Conservation (phyloP, 2,888 invertebrate species). For the Trilocha varians region DNA sequence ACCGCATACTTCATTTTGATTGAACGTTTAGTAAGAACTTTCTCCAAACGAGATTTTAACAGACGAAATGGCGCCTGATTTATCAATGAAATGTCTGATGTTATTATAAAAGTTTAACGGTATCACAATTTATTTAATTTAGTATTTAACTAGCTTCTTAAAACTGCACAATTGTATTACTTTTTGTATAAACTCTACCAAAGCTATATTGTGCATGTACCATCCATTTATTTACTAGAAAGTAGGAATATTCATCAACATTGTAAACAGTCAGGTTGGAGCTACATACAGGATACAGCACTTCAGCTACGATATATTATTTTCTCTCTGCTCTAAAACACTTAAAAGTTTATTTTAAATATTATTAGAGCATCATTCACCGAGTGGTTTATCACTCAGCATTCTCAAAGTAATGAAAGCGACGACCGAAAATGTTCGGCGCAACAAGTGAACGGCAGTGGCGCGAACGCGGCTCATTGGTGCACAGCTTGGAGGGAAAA, state of each 20-base stretch:
- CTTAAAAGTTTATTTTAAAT: too few species aligned
- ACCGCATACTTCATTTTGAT: constrained; percentile 14
- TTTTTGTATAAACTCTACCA: too few species aligned
- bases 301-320: too few species aligned
- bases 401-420: constrained; percentile 8
- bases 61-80: constrained; percentile 47
- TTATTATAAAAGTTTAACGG: too few species aligned
- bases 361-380: constrained; percentile 14
- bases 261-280: too few species aligned
- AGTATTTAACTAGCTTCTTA: too few species aligned
- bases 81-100: constrained; percentile 43
- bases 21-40: constrained; percentile 23
- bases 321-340: too few species aligned
- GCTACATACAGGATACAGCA: too few species aligned
- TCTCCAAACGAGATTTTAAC: constrained; percentile 22
- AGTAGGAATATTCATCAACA: too few species aligned
- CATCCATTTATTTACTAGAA: too few species aligned
- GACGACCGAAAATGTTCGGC: constrained; percentile 32
- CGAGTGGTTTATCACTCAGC: constrained; percentile 19
- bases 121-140: background rate
- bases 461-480: constrained; percentile 40
- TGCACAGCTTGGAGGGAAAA: constrained; percentile 51
- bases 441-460: constrained; percentile 28
- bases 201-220: too few species aligned
- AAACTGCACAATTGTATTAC: too few species aligned